phyloP scores from a whole-genome alignment of 64 coral and sea anemone species.

The Porites lutea region DNA sequence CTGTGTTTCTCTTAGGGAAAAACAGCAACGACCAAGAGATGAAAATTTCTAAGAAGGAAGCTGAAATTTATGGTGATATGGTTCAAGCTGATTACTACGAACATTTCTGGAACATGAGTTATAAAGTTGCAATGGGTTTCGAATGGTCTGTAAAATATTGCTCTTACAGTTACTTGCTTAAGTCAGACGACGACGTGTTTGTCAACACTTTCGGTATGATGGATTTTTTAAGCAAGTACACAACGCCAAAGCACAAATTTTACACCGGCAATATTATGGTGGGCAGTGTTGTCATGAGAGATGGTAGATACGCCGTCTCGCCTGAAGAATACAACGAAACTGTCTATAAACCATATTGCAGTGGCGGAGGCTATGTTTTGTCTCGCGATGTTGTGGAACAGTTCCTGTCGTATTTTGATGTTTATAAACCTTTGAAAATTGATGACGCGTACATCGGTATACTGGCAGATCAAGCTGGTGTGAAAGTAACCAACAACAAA shows the following conservation, averaged over 20 bases:
- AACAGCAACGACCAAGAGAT: constrained; percentile 68
- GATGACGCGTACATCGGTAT: constrained; percentile 78
- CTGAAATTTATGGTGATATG: constrained; percentile 74
- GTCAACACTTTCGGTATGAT: constrained; percentile 68
- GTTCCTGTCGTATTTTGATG: constrained; percentile 41
- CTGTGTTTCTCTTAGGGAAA: constrained; percentile 57
- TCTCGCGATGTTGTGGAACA: constrained; percentile 57
- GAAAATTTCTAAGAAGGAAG: constrained; percentile 10
- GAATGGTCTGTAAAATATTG: constrained; percentile 77
- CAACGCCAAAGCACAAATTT: constrained; percentile 44
- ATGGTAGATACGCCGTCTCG: constrained; percentile 60
- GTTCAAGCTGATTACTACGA: constrained; percentile 57
- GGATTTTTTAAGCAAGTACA: constrained; percentile 45
- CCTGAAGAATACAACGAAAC: constrained; percentile 60
- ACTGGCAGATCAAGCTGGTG: constrained; percentile 44
- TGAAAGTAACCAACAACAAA: constrained; percentile 32
- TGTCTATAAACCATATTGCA: constrained; percentile 69
- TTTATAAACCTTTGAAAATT: constrained; percentile 59
- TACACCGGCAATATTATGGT: constrained; percentile 82
- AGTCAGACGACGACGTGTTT: constrained; percentile 75
- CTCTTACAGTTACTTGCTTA: constrained; percentile 68
- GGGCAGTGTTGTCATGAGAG: constrained; percentile 63
- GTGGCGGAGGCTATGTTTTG: constrained; percentile 70
- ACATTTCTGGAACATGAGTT: constrained; percentile 59
- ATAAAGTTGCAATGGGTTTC: constrained; percentile 71